Conservation (phyloP, 2,797 vertebrate genomes). For the Anomalospiza imberbis region DNA sequence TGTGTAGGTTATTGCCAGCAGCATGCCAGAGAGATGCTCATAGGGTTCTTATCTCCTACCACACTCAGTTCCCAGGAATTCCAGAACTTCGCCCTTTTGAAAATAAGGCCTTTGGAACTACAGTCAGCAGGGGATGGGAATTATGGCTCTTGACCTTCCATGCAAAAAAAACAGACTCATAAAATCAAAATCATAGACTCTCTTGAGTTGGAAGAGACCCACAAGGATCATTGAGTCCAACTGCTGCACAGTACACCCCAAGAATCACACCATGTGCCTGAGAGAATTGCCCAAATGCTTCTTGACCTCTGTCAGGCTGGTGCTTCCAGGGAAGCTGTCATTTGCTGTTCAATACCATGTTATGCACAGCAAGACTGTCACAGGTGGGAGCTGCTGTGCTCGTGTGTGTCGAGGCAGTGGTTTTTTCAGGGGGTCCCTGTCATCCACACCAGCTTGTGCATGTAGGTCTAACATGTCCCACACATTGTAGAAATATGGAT, state of each 20-base stretch:
- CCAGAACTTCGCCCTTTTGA: neutral
- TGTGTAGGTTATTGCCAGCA: neutral
- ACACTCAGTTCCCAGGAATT: neutral
- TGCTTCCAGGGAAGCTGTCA: neutral
- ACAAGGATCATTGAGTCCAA: neutral
- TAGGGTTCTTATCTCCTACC: neutral
- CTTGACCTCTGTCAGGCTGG: neutral
- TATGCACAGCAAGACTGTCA: fast-evolving
- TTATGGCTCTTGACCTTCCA: neutral
- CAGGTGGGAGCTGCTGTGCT: fast-evolving
- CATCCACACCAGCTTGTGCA: neutral
- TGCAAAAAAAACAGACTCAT: neutral
- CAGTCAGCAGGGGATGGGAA: neutral
- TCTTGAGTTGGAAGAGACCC: neutral
- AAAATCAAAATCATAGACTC: neutral
- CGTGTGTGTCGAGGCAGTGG: fast-evolving
- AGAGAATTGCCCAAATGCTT: neutral
- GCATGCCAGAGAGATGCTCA: neutral
- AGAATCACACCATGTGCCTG: neutral
- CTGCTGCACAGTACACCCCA: neutral
- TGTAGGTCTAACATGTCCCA: neutral
- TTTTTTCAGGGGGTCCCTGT: neutral
- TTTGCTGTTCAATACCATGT: fast-evolving
- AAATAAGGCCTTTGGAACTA: neutral
- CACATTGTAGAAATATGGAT: neutral